These are phyloP conservation scores for Amphipyra berbera DNA, from an alignment of 2,888 invertebrate species.

Conservation along the genomic window DNA sequence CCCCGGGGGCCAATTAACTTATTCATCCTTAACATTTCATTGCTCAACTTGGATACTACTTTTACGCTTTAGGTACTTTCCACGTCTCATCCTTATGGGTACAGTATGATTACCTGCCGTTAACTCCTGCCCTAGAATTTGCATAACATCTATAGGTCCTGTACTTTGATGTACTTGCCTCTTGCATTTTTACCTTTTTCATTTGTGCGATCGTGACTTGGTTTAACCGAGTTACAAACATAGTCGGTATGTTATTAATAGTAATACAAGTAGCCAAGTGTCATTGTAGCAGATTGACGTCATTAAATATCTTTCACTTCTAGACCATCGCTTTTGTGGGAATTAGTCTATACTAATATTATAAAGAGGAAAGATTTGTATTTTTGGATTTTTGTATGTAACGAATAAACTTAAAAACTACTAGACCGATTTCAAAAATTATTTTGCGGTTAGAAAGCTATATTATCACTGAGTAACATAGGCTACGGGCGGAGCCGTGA, in stretches of 20 bases:
- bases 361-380: too few relatives aligned
- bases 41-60: slow-evolving; percentile 84
- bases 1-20: slow-evolving; percentile 89
- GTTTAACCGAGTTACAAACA: neutral
- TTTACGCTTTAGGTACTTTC: slow-evolving; percentile 68
- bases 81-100: slow-evolving; percentile 66
- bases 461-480: too few relatives aligned
- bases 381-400: too few relatives aligned
- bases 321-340: slow-evolving; percentile 2
- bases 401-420: too few relatives aligned
- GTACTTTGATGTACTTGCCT: slow-evolving; percentile 29
- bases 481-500: too few relatives aligned
- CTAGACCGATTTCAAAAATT: too few relatives aligned
- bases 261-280: too few relatives aligned
- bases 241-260: neutral
- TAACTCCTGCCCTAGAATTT: slow-evolving; percentile 53
- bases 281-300: too few relatives aligned
- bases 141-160: slow-evolving; percentile 51
- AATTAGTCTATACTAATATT: too few relatives aligned
- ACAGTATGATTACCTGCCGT: slow-evolving; percentile 57
- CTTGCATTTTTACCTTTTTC: slow-evolving; percentile 2
- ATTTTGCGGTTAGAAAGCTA: too few relatives aligned
- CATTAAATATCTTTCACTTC: slow-evolving; percentile 6
- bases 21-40: slow-evolving; percentile 90
- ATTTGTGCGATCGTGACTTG: slow-evolving; percentile 19